A percentile compares a stretch with the other conserved stretches of the same genome.
phyloP scores from a whole-genome alignment of 2,888 invertebrate genomes.

The Drosophila falleni region DNA sequence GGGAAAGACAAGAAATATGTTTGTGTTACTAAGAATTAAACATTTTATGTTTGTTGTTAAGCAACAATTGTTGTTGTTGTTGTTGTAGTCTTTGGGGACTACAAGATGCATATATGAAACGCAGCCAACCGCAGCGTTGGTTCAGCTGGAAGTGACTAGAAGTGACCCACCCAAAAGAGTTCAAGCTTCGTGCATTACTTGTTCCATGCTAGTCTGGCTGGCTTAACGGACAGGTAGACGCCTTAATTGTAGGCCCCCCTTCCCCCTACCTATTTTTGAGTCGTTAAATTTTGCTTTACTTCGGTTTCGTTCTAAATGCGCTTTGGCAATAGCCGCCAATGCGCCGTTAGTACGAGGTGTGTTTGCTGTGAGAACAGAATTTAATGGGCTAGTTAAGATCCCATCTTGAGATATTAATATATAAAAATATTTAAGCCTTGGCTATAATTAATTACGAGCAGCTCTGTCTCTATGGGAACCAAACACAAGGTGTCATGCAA shows the following conservation, averaged over 20 bases:
- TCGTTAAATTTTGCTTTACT: conserved; percentile 19
- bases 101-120: conserved; percentile 41
- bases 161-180: conserved; percentile 75
- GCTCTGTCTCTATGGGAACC: conserved; percentile 54
- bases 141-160: conserved; percentile 37
- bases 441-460: conserved; percentile 36
- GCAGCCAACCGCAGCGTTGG: conserved; percentile 61
- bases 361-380: conserved; percentile 62
- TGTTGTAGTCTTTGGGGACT: conserved; percentile 17
- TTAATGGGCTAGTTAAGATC: conserved; percentile 46
- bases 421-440: conserved; percentile 17
- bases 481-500: conserved; percentile 19
- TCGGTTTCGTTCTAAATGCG: conserved; percentile 66
- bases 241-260: conserved; percentile 63
- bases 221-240: conserved; percentile 71
- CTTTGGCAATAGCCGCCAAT: conserved; percentile 63
- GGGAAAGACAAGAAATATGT: conserved; percentile 43
- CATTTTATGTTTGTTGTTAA: conserved; percentile 72
- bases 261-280: not conserved
- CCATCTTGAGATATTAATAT: conserved; percentile 33
- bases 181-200: conserved; percentile 67
- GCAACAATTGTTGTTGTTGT: conserved; percentile 41
- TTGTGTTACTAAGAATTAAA: conserved; percentile 71
- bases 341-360: conserved; percentile 71
- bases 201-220: conserved; percentile 16